Evolutionary conservation across 2,888 invertebrate genomes (phyloP), one percentile per base, ranked within the genome.

Genomic region (Cataglyphis altisquamis): DNA sequence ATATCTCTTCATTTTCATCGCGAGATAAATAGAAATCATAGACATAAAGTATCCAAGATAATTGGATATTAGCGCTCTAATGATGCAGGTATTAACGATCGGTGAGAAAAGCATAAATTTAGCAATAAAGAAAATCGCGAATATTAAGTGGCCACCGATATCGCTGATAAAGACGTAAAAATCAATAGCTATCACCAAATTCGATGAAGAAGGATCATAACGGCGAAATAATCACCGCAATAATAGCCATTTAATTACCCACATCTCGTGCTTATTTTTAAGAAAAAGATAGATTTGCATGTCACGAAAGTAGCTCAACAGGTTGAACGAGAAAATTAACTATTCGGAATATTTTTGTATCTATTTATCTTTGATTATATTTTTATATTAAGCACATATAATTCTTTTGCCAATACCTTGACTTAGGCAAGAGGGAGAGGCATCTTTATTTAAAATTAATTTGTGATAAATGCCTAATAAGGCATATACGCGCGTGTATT

Each of bases 321-420:
- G 57, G 77, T 82, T 82, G 29, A 55, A 36, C 62, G 74, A 70
- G 68, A 55, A 55, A 80, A 41, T 62, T 73, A 75, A 64, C 41
- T 57, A 67, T 82, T 62, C 29, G 52, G 29, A 78, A 72, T 57
- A 63, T 29, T 12, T 81, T 55, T 74, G 32, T 25, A 52, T 36
- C 48, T 64, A 67, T 82, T 63, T 62, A 62, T 87, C 73, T 72
- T 72, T 48, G 41, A 45, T 66, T 1, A 77, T 68, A 86, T 73
- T 66, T 78, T 82, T 60, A 82, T 73, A 81, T 73, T 77, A 75
- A 68, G 60, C 41, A 12, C 72, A 12, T 67, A 21, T 72, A 78
- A 75, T 72, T 80, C 48, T 48, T 78, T 74, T 67, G 63, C 18
- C 36, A 10, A 39, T 39, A 25, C 18, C 29, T 77, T 57, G 41